Evolutionary conservation across 2,888 invertebrate genomes (phyloP).

Genomic region (Eilema sororculum): DNA sequence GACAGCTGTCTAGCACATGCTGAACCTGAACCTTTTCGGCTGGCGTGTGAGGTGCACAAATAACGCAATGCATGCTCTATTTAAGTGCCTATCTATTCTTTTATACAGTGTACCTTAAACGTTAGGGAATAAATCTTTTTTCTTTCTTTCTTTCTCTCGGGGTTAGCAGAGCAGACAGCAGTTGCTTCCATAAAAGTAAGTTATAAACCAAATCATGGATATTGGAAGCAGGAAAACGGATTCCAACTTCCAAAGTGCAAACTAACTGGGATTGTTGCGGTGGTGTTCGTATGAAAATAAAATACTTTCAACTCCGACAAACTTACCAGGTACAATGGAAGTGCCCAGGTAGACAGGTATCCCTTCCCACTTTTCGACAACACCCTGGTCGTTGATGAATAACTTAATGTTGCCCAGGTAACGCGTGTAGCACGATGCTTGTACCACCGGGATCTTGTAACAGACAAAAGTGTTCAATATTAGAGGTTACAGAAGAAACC

Average conservation of each 20-base stretch:
- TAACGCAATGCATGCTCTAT: too few species aligned
- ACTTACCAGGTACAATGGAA: conserved; percentile 88
- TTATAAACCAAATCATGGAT: too few species aligned
- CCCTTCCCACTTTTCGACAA: conserved; percentile 90
- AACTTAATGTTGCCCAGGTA: conserved; percentile 93
- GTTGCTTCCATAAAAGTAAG: neutral
- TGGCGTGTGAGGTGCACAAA: too few species aligned
- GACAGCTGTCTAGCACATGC: too few species aligned
- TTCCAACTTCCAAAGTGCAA: neutral
- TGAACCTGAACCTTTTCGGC: too few species aligned
- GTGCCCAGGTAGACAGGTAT: conserved; percentile 90
- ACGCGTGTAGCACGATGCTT: conserved; percentile 91
- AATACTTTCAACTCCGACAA: neutral
- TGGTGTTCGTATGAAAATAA: too few species aligned
- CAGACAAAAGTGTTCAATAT: neutral
- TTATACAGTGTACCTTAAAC: too few species aligned
- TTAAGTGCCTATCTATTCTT: too few species aligned
- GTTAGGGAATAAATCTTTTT: too few species aligned
- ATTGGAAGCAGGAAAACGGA: neutral
- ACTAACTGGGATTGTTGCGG: too few species aligned
- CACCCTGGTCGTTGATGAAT: conserved; percentile 89
- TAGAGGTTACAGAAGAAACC: too few species aligned
- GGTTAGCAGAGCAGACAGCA: neutral
- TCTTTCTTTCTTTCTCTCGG: too few species aligned
- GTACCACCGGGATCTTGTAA: conserved; percentile 88